Evolutionary conservation across 37 sponge, comb jelly and placozoan species (phyloP).

Genomic region (Spongia lamella): DNA sequence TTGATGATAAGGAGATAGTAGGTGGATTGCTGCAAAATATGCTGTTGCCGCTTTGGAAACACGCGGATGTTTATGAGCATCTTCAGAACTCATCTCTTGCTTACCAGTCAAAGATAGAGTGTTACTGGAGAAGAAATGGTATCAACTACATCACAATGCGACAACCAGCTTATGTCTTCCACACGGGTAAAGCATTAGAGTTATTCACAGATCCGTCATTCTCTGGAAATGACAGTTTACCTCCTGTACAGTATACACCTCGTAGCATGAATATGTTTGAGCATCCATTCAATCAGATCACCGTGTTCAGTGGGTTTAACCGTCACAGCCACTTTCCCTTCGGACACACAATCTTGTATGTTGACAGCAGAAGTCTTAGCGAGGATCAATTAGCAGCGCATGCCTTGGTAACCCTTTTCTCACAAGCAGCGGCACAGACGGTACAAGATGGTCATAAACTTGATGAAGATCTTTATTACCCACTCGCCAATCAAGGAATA

Average conservation of each 20-base stretch:
- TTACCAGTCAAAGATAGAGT: conserved; percentile 39
- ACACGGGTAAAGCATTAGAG: conserved; percentile 38
- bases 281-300: conserved; percentile 63
- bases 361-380: conserved; percentile 9
- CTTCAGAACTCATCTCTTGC: conserved; percentile 43
- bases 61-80: conserved; percentile 35
- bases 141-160: conserved; percentile 45
- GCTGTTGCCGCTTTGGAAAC: conserved; percentile 45
- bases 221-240: conserved; percentile 11
- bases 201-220: conserved; percentile 39
- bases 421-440: conserved; percentile 62
- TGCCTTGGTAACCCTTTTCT: conserved; percentile 67
- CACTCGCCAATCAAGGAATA: conserved; percentile 61
- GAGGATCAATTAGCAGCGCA: conserved; percentile 45
- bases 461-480: conserved; percentile 49
- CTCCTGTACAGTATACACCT: conserved; percentile 32
- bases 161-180: conserved; percentile 51
- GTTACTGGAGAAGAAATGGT: conserved; percentile 66
- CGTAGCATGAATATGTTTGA: conserved; percentile 42
- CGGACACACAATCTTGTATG: conserved; percentile 65
- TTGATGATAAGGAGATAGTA: neutral
- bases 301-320: conserved; percentile 58
- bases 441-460: conserved; percentile 71
- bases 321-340: conserved; percentile 35
- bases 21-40: conserved; percentile 37